A percentile compares a stretch with the other conserved stretches of the same genome.
Conservation (phyloP, 2,888 invertebrate species). For the Orchestes rusci region DNA sequence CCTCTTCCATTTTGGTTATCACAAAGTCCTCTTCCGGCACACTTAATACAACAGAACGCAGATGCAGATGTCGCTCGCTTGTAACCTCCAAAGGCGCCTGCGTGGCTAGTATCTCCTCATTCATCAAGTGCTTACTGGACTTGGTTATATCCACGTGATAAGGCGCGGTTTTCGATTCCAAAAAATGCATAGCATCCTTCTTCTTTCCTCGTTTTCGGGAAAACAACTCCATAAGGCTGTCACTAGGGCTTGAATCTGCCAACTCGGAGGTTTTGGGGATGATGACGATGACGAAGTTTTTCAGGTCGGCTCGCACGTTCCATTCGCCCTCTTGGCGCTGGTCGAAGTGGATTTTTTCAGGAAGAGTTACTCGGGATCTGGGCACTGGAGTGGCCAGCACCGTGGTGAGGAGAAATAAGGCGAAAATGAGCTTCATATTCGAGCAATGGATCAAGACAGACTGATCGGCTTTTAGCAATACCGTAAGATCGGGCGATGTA, state of each 20-base stretch:
- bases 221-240: slow-evolving; percentile 35
- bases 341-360: slow-evolving; percentile 40
- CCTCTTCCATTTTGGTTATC: slow-evolving; percentile 26
- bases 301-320: slow-evolving; percentile 63
- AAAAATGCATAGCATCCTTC: slow-evolving; percentile 48
- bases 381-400: background rate
- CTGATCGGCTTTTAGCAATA: no score
- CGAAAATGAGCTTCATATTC: no score
- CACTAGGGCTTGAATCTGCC: slow-evolving; percentile 17
- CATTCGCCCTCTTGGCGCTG: slow-evolving; percentile 68
- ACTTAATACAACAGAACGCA: slow-evolving; percentile 27
- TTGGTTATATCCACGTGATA: slow-evolving; percentile 59
- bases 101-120: slow-evolving; percentile 23
- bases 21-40: slow-evolving; percentile 32
- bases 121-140: slow-evolving; percentile 16
- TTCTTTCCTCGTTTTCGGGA: slow-evolving; percentile 20
- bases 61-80: slow-evolving; percentile 35
- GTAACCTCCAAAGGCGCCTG: slow-evolving; percentile 22
- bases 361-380: background rate
- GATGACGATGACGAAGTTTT: slow-evolving; percentile 66
- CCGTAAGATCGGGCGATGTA: no score
- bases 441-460: no score
- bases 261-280: slow-evolving; percentile 29
- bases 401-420: no score
- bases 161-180: slow-evolving; percentile 59